These are phyloP conservation scores for Percopsis transmontana DNA, from an alignment of 2,113 vertebrate genomes.

Conservation along the genomic window DNA sequence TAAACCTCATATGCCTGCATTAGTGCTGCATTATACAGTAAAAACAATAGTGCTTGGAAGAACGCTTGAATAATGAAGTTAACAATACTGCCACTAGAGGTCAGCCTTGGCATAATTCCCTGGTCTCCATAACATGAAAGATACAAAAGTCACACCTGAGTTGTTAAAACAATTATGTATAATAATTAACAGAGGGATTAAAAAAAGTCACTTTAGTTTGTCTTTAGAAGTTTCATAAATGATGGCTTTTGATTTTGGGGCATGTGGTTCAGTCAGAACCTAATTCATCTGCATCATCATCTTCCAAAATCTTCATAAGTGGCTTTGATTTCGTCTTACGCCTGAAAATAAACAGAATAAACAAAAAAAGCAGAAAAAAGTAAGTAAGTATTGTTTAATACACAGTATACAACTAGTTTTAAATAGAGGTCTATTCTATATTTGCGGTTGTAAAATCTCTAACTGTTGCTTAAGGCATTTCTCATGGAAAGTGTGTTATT, in stretches of 20 bases:
- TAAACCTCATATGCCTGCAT: not conserved
- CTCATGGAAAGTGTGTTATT: no score
- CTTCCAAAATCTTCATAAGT: slow-evolving; percentile 50
- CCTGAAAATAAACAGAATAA: slow-evolving; percentile 40
- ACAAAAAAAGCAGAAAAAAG: not conserved
- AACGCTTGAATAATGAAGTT: slow-evolving; percentile 34
- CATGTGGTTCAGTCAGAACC: slow-evolving; percentile 56
- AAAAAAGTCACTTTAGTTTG: slow-evolving; percentile 20
- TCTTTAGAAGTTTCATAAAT: slow-evolving; percentile 15
- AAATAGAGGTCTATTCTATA: no score
- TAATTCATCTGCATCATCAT: slow-evolving; percentile 49
- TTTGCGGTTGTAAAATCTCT: no score
- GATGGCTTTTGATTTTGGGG: not conserved
- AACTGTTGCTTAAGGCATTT: no score
- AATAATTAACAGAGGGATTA: slow-evolving; percentile 12
- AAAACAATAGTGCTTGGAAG: not conserved
- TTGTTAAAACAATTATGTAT: slow-evolving; percentile 44
- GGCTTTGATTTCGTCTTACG: slow-evolving; percentile 66
- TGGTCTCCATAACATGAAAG: slow-evolving; percentile 9
- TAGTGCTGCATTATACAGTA: not conserved
- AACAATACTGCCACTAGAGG: slow-evolving; percentile 63
- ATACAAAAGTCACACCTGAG: slow-evolving; percentile 49
- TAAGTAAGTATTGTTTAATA: no score
- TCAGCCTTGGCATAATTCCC: slow-evolving; percentile 37
- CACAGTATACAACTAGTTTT: no score